These are phyloP conservation scores for Agrenia bidenticulata DNA, from an alignment of 2,888 invertebrate species.

Conservation along the genomic window DNA sequence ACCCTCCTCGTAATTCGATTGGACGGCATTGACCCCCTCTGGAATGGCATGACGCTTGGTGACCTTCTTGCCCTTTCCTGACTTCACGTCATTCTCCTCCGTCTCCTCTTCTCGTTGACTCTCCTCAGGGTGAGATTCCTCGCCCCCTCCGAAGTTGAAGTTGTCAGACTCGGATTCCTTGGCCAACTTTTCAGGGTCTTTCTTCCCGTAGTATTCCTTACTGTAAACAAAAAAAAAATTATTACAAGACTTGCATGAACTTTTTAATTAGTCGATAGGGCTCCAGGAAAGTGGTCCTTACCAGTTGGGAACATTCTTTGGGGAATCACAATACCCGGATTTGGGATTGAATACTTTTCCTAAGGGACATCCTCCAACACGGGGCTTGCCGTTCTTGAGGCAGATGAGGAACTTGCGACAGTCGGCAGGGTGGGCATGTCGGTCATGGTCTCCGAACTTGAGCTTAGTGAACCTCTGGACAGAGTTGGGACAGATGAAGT, in stretches of 20 bases:
- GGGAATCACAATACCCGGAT: conserved; percentile 70
- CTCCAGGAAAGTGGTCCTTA: conserved; percentile 13
- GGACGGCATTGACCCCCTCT: too few relatives aligned
- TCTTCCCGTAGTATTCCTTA: conserved; percentile 41
- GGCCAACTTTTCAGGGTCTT: conserved; percentile 23
- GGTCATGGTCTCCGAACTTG: conserved; percentile 52
- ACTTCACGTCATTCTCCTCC: conserved; percentile 6
- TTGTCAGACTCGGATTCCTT: conserved; percentile 8
- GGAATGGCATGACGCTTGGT: too few relatives aligned
- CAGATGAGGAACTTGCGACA: conserved; percentile 73
- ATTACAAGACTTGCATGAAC: too few relatives aligned
- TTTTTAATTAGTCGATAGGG: too few relatives aligned
- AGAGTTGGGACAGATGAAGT: conserved; percentile 51
- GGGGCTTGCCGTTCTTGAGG: conserved; percentile 68
- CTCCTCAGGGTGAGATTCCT: too few relatives aligned
- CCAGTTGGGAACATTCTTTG: conserved; percentile 76
- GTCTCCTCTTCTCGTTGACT: too few relatives aligned
- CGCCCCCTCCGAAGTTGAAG: too few relatives aligned
- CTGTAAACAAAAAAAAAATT: conserved; percentile 21
- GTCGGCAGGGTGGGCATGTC: conserved; percentile 48
- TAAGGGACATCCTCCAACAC: conserved; percentile 73
- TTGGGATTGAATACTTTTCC: conserved; percentile 76
- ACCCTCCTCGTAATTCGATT: conserved; percentile 10
- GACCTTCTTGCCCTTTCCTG: conserved; percentile 22
- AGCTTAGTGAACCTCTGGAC: conserved; percentile 46